A percentile compares a stretch with the other conserved stretches of the same genome.
phyloP scores from a whole-genome alignment of 2,888 invertebrate species.

The Platynereis dumerilii region DNA sequence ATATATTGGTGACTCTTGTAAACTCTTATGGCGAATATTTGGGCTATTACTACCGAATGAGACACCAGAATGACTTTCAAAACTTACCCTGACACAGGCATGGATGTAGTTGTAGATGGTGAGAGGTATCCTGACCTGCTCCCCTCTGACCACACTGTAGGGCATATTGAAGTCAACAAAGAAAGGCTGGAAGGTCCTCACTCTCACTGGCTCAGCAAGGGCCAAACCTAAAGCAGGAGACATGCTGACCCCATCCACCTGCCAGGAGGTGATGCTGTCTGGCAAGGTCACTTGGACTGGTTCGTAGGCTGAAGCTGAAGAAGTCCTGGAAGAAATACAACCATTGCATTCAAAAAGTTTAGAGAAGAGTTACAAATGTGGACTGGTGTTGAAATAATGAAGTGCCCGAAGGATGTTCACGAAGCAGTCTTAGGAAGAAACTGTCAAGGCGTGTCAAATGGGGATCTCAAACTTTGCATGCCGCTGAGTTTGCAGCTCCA shows the following conservation, averaged over 20 bases:
- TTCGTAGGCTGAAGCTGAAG: conserved; percentile 8
- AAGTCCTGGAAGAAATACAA: background rate
- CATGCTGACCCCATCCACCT: conserved; percentile 70
- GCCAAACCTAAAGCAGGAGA: conserved; percentile 66
- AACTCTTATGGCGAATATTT: too few relatives aligned
- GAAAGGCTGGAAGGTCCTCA: conserved; percentile 75
- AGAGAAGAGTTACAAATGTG: background rate
- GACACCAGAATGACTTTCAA: too few relatives aligned
- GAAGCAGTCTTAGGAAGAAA: too few relatives aligned
- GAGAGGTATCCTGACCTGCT: conserved; percentile 72
- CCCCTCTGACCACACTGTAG: conserved; percentile 72
- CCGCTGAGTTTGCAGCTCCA: too few relatives aligned
- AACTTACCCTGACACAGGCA: conserved; percentile 73
- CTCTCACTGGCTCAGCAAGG: conserved; percentile 64
- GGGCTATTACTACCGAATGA: too few relatives aligned
- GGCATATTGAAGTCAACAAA: conserved; percentile 77
- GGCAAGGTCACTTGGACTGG: conserved; percentile 61
- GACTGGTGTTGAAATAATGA: background rate
- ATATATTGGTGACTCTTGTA: too few relatives aligned
- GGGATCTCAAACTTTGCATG: too few relatives aligned
- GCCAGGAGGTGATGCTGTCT: conserved; percentile 72
- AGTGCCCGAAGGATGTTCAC: too few relatives aligned
- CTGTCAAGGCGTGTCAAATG: too few relatives aligned
- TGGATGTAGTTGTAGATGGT: conserved; percentile 77
- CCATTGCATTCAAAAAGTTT: background rate